Base-by-base conservation (phyloP, 2,888 invertebrate genomes). In the Tipula helvola region DNA sequence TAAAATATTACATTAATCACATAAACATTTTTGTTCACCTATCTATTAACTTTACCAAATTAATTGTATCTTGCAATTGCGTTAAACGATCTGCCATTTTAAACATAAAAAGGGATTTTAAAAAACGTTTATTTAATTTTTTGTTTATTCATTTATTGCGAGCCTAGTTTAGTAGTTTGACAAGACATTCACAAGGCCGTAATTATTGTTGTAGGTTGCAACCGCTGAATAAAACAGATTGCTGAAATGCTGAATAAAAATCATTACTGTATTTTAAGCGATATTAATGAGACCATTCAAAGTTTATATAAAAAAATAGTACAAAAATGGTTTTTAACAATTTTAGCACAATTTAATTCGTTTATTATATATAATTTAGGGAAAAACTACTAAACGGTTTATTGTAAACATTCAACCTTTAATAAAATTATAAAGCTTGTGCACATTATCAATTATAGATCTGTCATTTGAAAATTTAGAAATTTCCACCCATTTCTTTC, bases 21-120 rank as follows among this genome's bases (percentile, higher is more conserved):
- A 47, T 85, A 84, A 16, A 47, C 8, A 52, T 36, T 44, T 3
- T 41, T 83, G 44, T 36, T 85, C 85, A 52, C n/a, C n/a, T 42
- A 83, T 18, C 16, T 86, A 86, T 12, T 39, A 39, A 87, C 87
- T 86, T 89, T 92, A 96, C 97, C 93, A 96, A 96, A 91, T 98
- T 98, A 86, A 99, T 97, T 86, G 97, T 96, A 90, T 99, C 98
- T 91, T 99, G 98, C 2, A 99, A 93, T 91, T 99, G 98, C 0
- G 98, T 98, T 87, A 99, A 92, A 88, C 98, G 94, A 91, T 99
- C 98, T 36, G 98, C 97, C 98, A 99, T 98, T 88, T 10, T 39
- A 18, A 41, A 16, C 42, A 28, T 85, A 42, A 42, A 44, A 12
- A 44, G 5, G 5, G 3, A 44, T 44, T 44, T 16, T 84, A 36